Evolutionary conservation across 2,888 invertebrate genomes (phyloP), one percentile per base, ranked within the genome.

Genomic region (Microctonus aethiopoides): DNA sequence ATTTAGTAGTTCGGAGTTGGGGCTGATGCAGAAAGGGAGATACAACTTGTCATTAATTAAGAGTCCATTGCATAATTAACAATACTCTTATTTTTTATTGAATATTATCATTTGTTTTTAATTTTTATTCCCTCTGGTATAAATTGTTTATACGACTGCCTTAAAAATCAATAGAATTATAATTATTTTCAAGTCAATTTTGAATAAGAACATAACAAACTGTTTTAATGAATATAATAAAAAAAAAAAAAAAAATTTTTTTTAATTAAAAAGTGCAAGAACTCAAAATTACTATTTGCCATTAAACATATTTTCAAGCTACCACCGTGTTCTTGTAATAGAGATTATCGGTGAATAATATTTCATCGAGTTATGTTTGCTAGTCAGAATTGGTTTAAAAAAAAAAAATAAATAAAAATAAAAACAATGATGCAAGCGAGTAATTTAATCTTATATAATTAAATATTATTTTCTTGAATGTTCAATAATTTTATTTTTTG

Each of bases 361-460:
- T 59, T 63, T 78, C 78, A 80, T 81, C 77, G 76, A 80, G 78
- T 84, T 83, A 84, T 78, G 85, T 85, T 85, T 85, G 82, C 86
- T 86, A 85, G 85, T 86, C 86, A 85, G 83, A 85, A 86, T 85
- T 84, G 83, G 84, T 84, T 83, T 67, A 68, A 72, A 65, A 67
- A 66, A 67, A 68, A 54, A 64, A 67, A 71, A 39, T 66, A 69
- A 46, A 62, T 72, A 72, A 63, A 68, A 36, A 68, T 26, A 72
- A 72, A 75, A 74, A 74, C 79, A 78, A 77, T n/a, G 60, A 70
- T 69, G 57, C 72, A 78, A 77, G 78, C 75, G 80, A 80, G 76
- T 76, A 75, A 78, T 77, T 77, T 71, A 77, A 76, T 74, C 76
- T 70, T 63, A 52, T 72, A 70, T 46, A 67, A 63, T 70, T 68